A percentile compares a stretch with the other conserved stretches of the same genome.
phyloP scores from a whole-genome alignment of 1,140 invertebrate genomes.

The Zaprionus vittiger region DNA sequence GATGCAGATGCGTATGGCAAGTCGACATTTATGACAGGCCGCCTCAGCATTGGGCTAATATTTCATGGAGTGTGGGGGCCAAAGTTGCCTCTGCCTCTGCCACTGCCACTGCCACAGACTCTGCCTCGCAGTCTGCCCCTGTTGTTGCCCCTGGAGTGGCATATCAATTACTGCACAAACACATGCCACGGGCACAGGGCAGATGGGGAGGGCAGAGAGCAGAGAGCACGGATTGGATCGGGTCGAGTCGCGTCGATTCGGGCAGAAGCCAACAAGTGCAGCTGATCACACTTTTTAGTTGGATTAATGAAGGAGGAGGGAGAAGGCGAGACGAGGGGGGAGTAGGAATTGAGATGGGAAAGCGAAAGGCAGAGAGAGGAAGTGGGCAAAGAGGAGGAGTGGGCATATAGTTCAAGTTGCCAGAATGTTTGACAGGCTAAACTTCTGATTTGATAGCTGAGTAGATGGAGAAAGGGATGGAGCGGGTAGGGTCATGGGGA shows the following conservation, averaged over 20 bases:
- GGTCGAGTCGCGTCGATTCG: conserved; percentile 18
- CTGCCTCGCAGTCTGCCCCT: conserved; percentile 11
- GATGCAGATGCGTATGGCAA: conserved; percentile 26
- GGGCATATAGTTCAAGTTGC: conserved; percentile 33
- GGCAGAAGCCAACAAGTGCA: conserved; percentile 69
- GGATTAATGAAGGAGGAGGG: not conserved
- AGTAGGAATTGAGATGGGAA: not conserved
- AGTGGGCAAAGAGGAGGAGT: not conserved
- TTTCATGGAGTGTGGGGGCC: conserved; percentile 70
- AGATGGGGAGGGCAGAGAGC: not conserved
- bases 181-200: conserved; percentile 56
- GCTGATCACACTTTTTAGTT: conserved; percentile 71
- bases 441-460: conserved; percentile 42
- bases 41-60: conserved; percentile 68
- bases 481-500: not conserved
- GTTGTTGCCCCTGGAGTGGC: conserved; percentile 52
- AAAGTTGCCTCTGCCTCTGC: conserved; percentile 21
- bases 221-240: conserved; percentile 4
- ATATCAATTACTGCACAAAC: conserved; percentile 81
- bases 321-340: not conserved
- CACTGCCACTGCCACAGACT: not conserved
- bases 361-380: not conserved
- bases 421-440: conserved; percentile 59
- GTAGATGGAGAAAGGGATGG: not conserved
- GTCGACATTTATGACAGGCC: conserved; percentile 72